phyloP scores from a whole-genome alignment of 1,140 invertebrate genomes.

The Scylla paramamosain region DNA sequence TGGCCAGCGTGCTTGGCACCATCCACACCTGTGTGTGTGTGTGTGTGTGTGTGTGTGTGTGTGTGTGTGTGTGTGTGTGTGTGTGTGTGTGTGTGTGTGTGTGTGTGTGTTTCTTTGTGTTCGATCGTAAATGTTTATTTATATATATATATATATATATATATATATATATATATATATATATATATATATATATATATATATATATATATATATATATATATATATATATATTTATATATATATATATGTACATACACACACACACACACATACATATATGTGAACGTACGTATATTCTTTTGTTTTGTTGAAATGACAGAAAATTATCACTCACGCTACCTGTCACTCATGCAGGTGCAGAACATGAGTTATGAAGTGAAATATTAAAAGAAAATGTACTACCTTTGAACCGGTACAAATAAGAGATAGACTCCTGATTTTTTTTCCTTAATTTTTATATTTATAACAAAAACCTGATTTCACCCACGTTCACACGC shows the following conservation, averaged over 20 bases:
- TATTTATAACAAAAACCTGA: neutral
- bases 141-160: constrained; percentile 31
- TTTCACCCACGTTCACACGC: neutral
- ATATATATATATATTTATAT: constrained; percentile 50
- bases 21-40: neutral
- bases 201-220: constrained; percentile 39
- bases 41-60: constrained; percentile 38
- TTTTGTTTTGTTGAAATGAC: neutral
- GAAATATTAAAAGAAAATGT: neutral
- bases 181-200: constrained; percentile 52
- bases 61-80: constrained; percentile 3
- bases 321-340: neutral
- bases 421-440: neutral
- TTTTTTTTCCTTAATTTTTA: neutral
- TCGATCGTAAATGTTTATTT: neutral
- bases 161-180: constrained; percentile 52
- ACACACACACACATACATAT: constrained; percentile 2
- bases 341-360: neutral
- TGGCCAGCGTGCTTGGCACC: too few relatives aligned
- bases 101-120: neutral
- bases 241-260: constrained; percentile 48
- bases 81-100: neutral
- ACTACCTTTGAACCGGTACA: neutral
- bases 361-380: neutral
- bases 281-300: constrained; percentile 14